A percentile compares a stretch with the other conserved stretches of the same genome.
Conservation (phyloP, 2,113 vertebrate species). For the Atrichornis clamosus region DNA sequence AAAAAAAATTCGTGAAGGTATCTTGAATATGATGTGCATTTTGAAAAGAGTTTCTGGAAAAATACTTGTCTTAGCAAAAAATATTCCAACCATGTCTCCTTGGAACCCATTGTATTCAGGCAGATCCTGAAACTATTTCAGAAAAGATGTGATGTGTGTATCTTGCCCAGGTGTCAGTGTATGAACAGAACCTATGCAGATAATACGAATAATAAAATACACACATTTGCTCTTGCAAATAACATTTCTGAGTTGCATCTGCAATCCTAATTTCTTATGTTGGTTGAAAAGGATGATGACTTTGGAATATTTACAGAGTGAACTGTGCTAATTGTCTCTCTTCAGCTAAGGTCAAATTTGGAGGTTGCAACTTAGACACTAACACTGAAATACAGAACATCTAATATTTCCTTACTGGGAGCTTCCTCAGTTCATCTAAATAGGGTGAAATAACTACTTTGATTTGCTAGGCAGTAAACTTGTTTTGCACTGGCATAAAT, state of each 20-base stretch:
- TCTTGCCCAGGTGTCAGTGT: not conserved
- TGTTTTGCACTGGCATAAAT: not conserved
- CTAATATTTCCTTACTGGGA: not conserved
- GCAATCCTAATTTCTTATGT: not conserved
- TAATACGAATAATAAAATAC: not conserved
- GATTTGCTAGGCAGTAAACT: not conserved
- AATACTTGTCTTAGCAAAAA: not conserved
- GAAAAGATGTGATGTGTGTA: not conserved
- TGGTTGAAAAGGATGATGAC: not conserved
- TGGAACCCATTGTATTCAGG: not conserved
- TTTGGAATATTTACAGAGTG: not conserved
- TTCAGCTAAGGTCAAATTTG: conserved; percentile 8
- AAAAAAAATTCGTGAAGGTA: not conserved
- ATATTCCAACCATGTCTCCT: not conserved
- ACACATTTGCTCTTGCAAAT: not conserved
- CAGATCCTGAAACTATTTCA: not conserved
- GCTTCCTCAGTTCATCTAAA: not conserved
- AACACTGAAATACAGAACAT: not conserved
- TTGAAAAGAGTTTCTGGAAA: not conserved
- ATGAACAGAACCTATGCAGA: not conserved
- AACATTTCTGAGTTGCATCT: not conserved
- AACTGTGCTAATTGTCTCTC: not conserved
- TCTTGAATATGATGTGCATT: not conserved
- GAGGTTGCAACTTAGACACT: not conserved
- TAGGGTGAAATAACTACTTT: not conserved